Evolutionary conservation across 2,888 invertebrate species (phyloP), one percentile per base, ranked within the genome.

Genomic region (Apamea sordens): DNA sequence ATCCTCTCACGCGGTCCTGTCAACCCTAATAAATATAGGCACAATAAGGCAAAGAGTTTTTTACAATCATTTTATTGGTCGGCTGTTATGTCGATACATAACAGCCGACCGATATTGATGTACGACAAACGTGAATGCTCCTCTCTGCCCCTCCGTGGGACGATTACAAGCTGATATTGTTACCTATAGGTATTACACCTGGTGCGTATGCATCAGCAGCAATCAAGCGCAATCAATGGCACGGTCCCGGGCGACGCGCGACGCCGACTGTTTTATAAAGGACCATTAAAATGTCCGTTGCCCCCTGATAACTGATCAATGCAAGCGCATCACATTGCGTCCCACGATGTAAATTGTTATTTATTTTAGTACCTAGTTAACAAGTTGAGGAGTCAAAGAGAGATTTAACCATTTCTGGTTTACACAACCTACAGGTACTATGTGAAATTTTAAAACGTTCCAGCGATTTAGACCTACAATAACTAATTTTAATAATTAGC

Each of bases 11-110:
- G 82, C 85, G 84, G 82, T 74, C 28, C 18, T 84, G 89, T 82
- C 90, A 84, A 82, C 86, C 85, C 68, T 86, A 77, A 85, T 89
- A 89, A 85, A 90, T 90, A 86, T 80, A 67, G 74, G 76, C 53
- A 64, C 64, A 76, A 72, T 71, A 80, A 68, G 56, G 47, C 24
- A 50, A 59, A 59, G 56, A 64, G 47, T 59, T 76, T 77, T 61
- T 28, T n/a, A 63, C 68, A 71, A 70, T 76, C 10, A 68, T 79
- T 82, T 78, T 86, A 84, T 88, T 86, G 67, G 77, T 69, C 74
- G 73, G 76, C 70, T 79, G 76, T 79, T 77, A 56, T 73, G 73
- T 77, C 32, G 32, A 32, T 32, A 32, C 32, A 32, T 32, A 32
- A 2, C 1, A 32, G 32, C 32, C 32, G 32, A 32, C 63, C 5